Percentiles rank a stretch among this genome's conserved stretches.
These are phyloP conservation scores for Bombus sylvicola DNA, from an alignment of 1,140 invertebrate genomes.

Conservation along the genomic window DNA sequence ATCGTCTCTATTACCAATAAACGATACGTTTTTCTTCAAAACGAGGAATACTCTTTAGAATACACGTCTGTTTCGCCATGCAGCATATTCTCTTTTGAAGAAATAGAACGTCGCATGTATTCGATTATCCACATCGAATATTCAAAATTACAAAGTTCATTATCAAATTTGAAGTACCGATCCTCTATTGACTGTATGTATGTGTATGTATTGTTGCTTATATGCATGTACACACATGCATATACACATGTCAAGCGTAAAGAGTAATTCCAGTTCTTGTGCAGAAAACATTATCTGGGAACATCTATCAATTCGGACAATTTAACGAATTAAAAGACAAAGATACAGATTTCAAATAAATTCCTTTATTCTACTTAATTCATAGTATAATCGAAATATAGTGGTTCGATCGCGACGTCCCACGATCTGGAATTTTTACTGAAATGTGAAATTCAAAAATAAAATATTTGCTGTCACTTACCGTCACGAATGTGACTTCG, in stretches of 20 bases:
- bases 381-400: too few species aligned
- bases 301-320: not conserved
- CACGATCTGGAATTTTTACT: too few species aligned
- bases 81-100: not conserved
- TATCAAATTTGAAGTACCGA: not conserved
- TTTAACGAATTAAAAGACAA: not conserved
- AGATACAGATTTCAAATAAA: not conserved
- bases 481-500: not conserved
- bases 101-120: not conserved
- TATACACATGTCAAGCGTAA: not conserved
- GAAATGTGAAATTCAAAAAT: not conserved
- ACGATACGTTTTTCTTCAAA: not conserved
- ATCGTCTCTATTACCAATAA: not conserved
- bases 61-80: not conserved
- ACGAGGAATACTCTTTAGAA: not conserved
- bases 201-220: not conserved
- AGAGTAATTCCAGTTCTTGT: slow-evolving; percentile 7
- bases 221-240: not conserved
- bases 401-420: not conserved
- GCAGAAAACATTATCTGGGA: not conserved
- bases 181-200: not conserved
- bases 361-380: slow-evolving; percentile 19
- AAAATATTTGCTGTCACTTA: not conserved
- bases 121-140: not conserved
- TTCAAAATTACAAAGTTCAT: not conserved